Conservation (phyloP, 2,113 vertebrate genomes). For the Triplophysa siluroides region DNA sequence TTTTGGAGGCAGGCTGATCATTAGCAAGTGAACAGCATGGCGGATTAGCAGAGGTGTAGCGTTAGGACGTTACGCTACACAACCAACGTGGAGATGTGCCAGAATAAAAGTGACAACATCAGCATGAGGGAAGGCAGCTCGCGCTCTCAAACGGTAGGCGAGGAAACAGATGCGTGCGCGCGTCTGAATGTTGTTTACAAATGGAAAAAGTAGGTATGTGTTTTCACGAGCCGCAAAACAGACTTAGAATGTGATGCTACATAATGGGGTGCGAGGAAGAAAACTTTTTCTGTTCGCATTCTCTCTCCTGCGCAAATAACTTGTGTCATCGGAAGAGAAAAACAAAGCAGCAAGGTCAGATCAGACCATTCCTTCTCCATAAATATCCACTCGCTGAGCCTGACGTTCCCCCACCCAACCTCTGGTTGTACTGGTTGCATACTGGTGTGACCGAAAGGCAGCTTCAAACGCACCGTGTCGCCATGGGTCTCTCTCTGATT, state of each 20-base stretch:
- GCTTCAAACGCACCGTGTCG: slow-evolving; percentile 41
- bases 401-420: slow-evolving; percentile 20
- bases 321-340: slow-evolving; percentile 32
- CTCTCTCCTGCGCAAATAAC: slow-evolving; percentile 55
- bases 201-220: slow-evolving; percentile 29
- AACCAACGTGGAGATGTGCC: slow-evolving; percentile 69
- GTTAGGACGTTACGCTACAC: slow-evolving; percentile 68
- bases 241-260: slow-evolving; percentile 32
- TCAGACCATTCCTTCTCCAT: background rate
- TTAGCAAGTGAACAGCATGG: slow-evolving; percentile 77
- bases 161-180: slow-evolving; percentile 51
- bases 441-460: slow-evolving; percentile 42
- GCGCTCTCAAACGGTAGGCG: slow-evolving; percentile 55
- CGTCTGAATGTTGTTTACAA: slow-evolving; percentile 63
- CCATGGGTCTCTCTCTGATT: slow-evolving; percentile 32
- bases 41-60: slow-evolving; percentile 69
- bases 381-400: slow-evolving; percentile 18
- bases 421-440: slow-evolving; percentile 7
- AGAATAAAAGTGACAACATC: slow-evolving; percentile 63
- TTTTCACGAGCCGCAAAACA: slow-evolving; percentile 33
- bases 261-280: slow-evolving; percentile 31
- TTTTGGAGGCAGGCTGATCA: slow-evolving; percentile 70
- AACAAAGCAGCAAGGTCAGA: slow-evolving; percentile 30
- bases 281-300: slow-evolving; percentile 49
- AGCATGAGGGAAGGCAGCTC: slow-evolving; percentile 53